Evolutionary conservation across 92 coral and sea anemone genomes (phyloP).

Genomic region (Phenganax subtilis): DNA sequence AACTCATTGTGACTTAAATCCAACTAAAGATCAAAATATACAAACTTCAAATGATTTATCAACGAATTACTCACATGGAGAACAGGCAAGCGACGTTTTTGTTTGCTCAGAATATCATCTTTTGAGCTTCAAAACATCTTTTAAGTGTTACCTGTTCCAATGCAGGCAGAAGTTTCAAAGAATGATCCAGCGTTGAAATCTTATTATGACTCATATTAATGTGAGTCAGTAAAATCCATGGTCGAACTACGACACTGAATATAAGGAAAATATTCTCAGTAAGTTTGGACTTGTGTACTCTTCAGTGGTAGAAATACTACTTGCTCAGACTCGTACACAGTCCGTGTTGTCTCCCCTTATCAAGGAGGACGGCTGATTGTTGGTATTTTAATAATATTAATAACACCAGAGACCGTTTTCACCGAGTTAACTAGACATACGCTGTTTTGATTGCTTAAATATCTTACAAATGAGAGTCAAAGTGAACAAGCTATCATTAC

Average conservation of each 20-base stretch:
- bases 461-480: too few relatives aligned
- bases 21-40: conserved; percentile 34
- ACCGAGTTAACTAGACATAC: too few relatives aligned
- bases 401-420: too few relatives aligned
- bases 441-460: too few relatives aligned
- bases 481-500: too few relatives aligned
- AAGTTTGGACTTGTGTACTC: too few relatives aligned
- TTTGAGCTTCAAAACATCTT: neutral
- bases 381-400: too few relatives aligned
- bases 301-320: too few relatives aligned
- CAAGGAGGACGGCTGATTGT: too few relatives aligned
- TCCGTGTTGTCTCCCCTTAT: too few relatives aligned
- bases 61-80: neutral
- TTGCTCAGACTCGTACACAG: too few relatives aligned
- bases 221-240: conserved; percentile 75
- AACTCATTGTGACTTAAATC: conserved; percentile 82
- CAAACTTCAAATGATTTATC: neutral
- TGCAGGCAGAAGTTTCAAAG: conserved; percentile 76
- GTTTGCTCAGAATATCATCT: neutral
- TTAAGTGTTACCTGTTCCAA: conserved; percentile 50
- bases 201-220: conserved; percentile 72
- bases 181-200: conserved; percentile 68
- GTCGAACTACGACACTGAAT: conserved; percentile 68
- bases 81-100: neutral
- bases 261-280: too few relatives aligned